Percentiles rank a stretch among this genome's conserved stretches.
Evolutionary conservation across 2,888 invertebrate genomes (phyloP).

Genomic region (Oscheius sp.): DNA sequence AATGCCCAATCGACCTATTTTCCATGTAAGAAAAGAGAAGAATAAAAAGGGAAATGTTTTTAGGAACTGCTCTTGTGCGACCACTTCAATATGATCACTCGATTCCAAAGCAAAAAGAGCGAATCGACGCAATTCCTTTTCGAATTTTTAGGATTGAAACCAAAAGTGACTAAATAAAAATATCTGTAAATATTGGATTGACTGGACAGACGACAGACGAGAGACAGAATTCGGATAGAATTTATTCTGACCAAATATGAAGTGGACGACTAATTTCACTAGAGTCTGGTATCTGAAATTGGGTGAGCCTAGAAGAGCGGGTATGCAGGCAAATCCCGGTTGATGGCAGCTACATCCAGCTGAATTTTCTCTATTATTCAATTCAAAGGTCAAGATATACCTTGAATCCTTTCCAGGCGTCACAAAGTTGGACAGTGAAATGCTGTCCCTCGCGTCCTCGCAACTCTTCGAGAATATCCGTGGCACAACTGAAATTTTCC

Average conservation of each 20-base stretch:
- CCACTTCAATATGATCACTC: constrained; percentile 29
- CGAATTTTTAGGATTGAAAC: constrained; percentile 10
- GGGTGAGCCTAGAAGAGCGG: not conserved
- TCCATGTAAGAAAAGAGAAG: not conserved
- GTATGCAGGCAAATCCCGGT: not conserved
- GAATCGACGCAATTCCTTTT: constrained; percentile 4
- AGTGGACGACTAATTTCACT: too few species aligned
- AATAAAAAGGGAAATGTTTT: not conserved
- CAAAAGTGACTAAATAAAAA: not conserved
- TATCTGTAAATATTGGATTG: not conserved
- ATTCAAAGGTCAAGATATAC: not conserved
- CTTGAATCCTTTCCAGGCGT: constrained; percentile 35
- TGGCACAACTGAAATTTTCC: not conserved
- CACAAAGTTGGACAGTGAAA: constrained; percentile 19
- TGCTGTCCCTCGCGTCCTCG: not conserved
- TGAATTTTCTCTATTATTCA: not conserved
- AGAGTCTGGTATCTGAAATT: too few species aligned
- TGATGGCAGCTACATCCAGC: not conserved
- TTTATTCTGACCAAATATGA: too few species aligned
- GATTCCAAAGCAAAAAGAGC: constrained; percentile 8
- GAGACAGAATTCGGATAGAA: too few species aligned
- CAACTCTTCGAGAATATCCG: not conserved
- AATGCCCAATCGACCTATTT: not conserved
- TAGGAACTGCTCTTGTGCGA: constrained; percentile 18
- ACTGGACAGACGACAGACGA: too few species aligned